A percentile compares a stretch with the other conserved stretches of the same genome.
Conservation (phyloP, 2,113 vertebrate species). For the Cephalopholis sonnerati region DNA sequence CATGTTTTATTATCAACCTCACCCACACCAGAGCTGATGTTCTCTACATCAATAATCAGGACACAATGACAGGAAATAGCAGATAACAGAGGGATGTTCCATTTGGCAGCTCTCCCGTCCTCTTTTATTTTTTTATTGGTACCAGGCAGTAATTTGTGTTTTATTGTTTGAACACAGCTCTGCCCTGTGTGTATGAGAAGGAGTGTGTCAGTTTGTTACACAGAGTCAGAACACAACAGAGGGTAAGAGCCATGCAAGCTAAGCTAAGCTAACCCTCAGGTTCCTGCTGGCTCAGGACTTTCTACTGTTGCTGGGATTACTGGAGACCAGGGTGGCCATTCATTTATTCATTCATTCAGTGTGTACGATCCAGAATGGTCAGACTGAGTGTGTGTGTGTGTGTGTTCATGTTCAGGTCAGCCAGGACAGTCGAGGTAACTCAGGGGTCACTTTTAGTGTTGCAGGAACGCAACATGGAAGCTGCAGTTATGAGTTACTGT, state of each 20-base stretch:
- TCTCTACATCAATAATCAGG: not conserved
- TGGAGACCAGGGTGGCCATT: constrained; percentile 59
- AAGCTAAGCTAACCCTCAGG: constrained; percentile 57
- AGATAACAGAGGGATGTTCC: not conserved
- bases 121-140: constrained; percentile 26
- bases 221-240: not conserved
- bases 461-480: not conserved
- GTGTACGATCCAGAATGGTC: constrained; percentile 66
- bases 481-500: not conserved
- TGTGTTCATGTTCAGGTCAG: constrained; percentile 48
- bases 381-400: constrained; percentile 24
- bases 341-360: constrained; percentile 42
- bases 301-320: constrained; percentile 75
- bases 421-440: constrained; percentile 38
- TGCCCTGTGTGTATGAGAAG: not conserved
- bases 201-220: constrained; percentile 2
- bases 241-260: constrained; percentile 18
- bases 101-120: not conserved
- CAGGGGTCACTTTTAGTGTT: constrained; percentile 29
- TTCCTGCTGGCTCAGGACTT: constrained; percentile 75
- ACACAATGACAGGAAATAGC: not conserved
- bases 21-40: not conserved
- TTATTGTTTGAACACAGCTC: constrained; percentile 4
- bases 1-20: not conserved
- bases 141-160: not conserved